These are phyloP conservation scores for Homarus gammarus DNA, from an alignment of 2,888 invertebrate species.

Conservation along the genomic window DNA sequence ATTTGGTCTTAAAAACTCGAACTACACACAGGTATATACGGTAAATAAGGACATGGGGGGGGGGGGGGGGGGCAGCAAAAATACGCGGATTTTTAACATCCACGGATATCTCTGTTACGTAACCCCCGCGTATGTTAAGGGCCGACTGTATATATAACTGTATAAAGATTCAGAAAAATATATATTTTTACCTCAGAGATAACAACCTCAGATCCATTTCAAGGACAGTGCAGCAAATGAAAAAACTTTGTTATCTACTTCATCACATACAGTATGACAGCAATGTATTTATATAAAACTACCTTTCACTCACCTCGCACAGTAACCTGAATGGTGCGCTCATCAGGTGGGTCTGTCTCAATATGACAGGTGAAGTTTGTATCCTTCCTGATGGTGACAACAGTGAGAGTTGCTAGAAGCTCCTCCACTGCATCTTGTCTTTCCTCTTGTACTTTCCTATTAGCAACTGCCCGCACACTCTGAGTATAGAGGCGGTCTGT, in stretches of 20 bases:
- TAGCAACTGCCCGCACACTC: slow-evolving; percentile 11
- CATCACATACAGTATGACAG: not conserved
- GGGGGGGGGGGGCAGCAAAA: too few species aligned
- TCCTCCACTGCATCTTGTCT: slow-evolving; percentile 7
- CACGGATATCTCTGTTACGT: too few species aligned
- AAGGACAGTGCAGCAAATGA: not conserved
- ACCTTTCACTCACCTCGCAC: slow-evolving; percentile 42
- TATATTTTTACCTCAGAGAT: too few species aligned
- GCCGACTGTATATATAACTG: too few species aligned
- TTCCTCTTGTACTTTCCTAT: not conserved
- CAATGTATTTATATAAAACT: too few species aligned
- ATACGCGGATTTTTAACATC: too few species aligned
- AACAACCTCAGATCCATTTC: not conserved
- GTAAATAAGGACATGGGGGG: too few species aligned
- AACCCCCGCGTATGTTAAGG: too few species aligned
- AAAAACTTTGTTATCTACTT: not conserved
- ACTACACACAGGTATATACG: too few species aligned
- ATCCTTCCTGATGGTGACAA: slow-evolving; percentile 46
- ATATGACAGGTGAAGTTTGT: slow-evolving; percentile 64
- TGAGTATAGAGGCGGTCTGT: slow-evolving; percentile 58
- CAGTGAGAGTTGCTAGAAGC: slow-evolving; percentile 46
- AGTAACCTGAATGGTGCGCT: slow-evolving; percentile 30
- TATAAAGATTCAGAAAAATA: too few species aligned
- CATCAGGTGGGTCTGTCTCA: slow-evolving; percentile 49
- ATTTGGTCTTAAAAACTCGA: too few species aligned